Base-by-base conservation (phyloP, 2,888 invertebrate genomes). In the Cryptus viduatorius region DNA sequence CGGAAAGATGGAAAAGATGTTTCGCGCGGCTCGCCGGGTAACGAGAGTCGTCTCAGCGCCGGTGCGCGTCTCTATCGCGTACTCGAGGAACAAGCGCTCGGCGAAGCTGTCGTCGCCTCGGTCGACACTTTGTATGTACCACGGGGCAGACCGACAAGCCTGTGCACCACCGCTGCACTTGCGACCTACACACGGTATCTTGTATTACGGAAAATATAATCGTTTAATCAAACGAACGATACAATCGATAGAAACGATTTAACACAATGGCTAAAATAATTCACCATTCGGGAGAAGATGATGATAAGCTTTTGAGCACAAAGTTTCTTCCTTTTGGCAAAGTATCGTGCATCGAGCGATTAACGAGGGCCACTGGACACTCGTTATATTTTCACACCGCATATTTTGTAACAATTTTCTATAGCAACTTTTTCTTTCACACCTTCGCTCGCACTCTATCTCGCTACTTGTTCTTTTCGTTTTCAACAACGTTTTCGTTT, bases 21-120 rank as follows among this genome's bases (percentile, higher is more conserved):
- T 24, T 24, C 24, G 24, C 84, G 83, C 50, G 83, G 81, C 64
- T 89, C 90, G 24, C 87, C 88, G 67, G 89, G 89, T 16, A 88
- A 88, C 71, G 92, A 92, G 24, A 92, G 91, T 80, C 90, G 93
- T 76, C 84, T 92, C 53, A 92, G 90, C 86, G 91, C 93, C 29
- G 92, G 92, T 37, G 92, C 94, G 16, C 89, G 92, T 56, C 89
- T 94, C n/a, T 94, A 93, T 87, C 90, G 93, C 79, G 93, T 94
- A 5, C 90, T 94, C 86, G 94, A 94, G 83, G 93, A 93, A 79
- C 92, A 92, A 59, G 92, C 91, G 24, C 89, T 93, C 24, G 93
- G 93, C 65, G 94, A 94, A 79, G 87, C 89, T 31, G 87, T 91
- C 76, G 87, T 89, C 71, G 91, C 90, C 67, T 88, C 90, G 14